phyloP scores from a whole-genome alignment of 2,797 vertebrate genomes.

The Brachyrhaphis roseni region DNA sequence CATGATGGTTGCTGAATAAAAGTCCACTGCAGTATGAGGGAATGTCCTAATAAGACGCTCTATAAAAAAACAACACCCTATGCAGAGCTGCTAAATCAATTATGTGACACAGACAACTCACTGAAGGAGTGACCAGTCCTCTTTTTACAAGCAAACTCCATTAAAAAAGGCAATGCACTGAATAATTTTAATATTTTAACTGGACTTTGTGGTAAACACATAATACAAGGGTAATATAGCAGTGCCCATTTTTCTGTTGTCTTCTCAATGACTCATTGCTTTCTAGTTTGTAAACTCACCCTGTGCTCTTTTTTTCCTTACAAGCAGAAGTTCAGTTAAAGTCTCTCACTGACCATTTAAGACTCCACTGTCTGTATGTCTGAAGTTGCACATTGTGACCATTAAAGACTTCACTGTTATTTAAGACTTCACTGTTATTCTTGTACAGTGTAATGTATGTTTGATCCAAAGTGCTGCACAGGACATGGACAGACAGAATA shows the following conservation, averaged over 20 bases:
- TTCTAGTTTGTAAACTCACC: background rate
- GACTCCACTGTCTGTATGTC: background rate
- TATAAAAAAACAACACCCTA: background rate
- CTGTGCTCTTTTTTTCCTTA: background rate
- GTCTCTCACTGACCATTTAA: background rate
- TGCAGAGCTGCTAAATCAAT: background rate
- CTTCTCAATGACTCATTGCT: background rate
- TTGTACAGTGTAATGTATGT: background rate
- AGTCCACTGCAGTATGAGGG: conserved; percentile 8
- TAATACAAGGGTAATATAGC: background rate
- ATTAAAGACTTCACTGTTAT: background rate
- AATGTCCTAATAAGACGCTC: background rate
- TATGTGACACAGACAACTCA: background rate
- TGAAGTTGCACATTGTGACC: background rate
- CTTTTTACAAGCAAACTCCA: background rate
- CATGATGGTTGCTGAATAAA: conserved; percentile 23
- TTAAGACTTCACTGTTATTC: background rate
- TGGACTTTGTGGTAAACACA: background rate
- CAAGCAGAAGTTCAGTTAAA: background rate
- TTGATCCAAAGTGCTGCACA: background rate
- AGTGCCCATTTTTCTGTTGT: background rate
- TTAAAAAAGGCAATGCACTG: background rate
- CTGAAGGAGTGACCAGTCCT: background rate
- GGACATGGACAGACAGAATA: no score
- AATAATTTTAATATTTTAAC: background rate